Evolutionary conservation across 2,888 invertebrate species (phyloP).

Genomic region (Eumacrocentrus americanus): DNA sequence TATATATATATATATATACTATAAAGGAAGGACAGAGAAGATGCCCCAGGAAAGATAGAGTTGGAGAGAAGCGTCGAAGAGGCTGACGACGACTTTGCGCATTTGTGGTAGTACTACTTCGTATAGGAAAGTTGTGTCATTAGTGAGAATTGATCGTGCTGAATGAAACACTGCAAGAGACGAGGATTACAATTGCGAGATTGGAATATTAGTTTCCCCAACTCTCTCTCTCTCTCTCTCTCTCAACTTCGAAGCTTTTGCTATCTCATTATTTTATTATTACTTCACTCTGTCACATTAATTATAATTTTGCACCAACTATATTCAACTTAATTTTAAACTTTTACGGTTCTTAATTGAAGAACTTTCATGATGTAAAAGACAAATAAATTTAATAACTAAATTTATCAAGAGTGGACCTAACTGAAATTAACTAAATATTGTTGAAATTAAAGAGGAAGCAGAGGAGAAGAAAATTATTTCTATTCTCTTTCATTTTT

Average conservation of each 20-base stretch:
- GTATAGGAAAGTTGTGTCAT: slow-evolving; percentile 40
- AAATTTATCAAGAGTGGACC: background rate
- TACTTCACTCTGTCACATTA: background rate
- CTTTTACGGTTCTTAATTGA: background rate
- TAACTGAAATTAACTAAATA: background rate
- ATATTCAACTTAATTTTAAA: background rate
- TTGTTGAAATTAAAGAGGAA: background rate
- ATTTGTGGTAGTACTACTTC: background rate
- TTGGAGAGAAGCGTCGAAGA: slow-evolving; percentile 25
- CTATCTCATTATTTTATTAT: slow-evolving; percentile 13
- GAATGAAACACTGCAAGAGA: slow-evolving; percentile 34
- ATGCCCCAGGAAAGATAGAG: slow-evolving; percentile 22
- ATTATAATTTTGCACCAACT: slow-evolving; percentile 5
- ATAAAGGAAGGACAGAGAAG: slow-evolving; percentile 18
- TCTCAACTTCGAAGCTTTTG: background rate
- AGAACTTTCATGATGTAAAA: background rate
- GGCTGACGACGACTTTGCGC: slow-evolving; percentile 19
- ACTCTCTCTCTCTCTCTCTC: too few species aligned
- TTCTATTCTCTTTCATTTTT: slow-evolving; percentile 4
- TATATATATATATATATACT: too few species aligned
- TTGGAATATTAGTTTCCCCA: slow-evolving; percentile 37
- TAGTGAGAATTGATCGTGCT: slow-evolving; percentile 41
- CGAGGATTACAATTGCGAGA: slow-evolving; percentile 31
- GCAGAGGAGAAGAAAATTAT: background rate
- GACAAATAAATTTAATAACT: background rate